Conservation (phyloP, 2,888 invertebrate genomes). For the Agrotis segetum region DNA sequence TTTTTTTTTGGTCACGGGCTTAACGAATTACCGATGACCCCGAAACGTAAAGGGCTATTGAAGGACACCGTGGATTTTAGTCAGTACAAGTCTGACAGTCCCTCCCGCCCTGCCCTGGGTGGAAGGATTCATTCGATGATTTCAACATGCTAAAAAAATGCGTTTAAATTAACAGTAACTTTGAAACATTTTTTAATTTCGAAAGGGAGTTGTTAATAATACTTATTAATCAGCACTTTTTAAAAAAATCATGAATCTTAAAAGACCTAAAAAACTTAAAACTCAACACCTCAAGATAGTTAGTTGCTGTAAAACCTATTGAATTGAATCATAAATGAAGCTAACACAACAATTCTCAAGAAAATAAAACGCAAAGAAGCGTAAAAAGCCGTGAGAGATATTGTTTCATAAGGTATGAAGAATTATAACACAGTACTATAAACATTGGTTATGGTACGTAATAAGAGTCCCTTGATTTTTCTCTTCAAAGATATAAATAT, state of each 20-base stretch:
- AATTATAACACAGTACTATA: neutral
- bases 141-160: too few relatives aligned
- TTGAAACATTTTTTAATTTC: neutral
- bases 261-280: neutral
- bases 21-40: too few relatives aligned
- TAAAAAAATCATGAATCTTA: neutral
- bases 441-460: neutral
- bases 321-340: neutral
- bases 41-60: too few relatives aligned
- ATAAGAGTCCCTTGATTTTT: too few relatives aligned
- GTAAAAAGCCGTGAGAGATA: slow-evolving; percentile 22
- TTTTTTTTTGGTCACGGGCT: too few relatives aligned
- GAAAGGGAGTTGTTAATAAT: neutral
- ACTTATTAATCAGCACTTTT: neutral
- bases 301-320: neutral
- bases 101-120: too few relatives aligned
- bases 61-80: too few relatives aligned
- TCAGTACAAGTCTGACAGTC: too few relatives aligned
- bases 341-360: neutral
- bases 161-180: too few relatives aligned
- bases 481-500: too few relatives aligned
- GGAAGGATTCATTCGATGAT: too few relatives aligned
- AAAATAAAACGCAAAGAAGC: slow-evolving; percentile 15
- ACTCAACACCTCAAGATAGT: neutral
- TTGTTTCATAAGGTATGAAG: slow-evolving; percentile 11